These are phyloP conservation scores for Aspidoscelis tigris DNA, from an alignment of 2,113 vertebrate species.

Conservation along the genomic window DNA sequence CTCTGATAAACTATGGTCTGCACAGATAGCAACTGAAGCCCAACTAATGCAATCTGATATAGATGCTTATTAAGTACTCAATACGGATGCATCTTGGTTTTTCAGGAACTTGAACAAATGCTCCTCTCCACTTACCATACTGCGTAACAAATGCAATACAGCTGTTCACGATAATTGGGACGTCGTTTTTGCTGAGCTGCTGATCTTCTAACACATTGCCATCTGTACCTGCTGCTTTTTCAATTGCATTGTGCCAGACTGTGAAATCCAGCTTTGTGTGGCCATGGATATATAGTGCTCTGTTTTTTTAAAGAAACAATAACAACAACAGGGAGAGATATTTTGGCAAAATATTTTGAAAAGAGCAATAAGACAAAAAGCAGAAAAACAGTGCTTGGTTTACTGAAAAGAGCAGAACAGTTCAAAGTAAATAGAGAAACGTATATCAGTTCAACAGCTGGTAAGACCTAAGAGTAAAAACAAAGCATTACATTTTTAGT, in stretches of 20 bases:
- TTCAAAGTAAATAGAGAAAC: background rate
- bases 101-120: constrained; percentile 59
- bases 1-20: background rate
- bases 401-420: background rate
- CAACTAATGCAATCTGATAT: constrained; percentile 20
- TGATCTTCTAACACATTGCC: constrained; percentile 91
- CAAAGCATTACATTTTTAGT: background rate
- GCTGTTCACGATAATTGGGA: constrained; percentile 94
- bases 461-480: constrained; percentile 2
- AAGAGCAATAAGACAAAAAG: background rate
- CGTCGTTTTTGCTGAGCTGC: constrained; percentile 94
- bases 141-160: constrained; percentile 98
- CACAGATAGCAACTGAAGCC: constrained; percentile 38
- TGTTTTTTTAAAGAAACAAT: constrained; percentile 61
- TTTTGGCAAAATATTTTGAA: constrained; percentile 62
- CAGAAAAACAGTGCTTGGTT: background rate
- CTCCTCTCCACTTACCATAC: constrained; percentile 84
- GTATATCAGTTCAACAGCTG: background rate
- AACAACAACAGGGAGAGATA: too few relatives aligned
- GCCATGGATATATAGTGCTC: constrained; percentile 92
- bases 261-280: constrained; percentile 89
- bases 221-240: constrained; percentile 91
- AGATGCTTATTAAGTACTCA: constrained; percentile 27
- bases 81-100: constrained; percentile 32
- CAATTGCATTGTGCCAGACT: constrained; percentile 91